phyloP scores from a whole-genome alignment of 2,888 invertebrate species.

The Spisula subtruncata region DNA sequence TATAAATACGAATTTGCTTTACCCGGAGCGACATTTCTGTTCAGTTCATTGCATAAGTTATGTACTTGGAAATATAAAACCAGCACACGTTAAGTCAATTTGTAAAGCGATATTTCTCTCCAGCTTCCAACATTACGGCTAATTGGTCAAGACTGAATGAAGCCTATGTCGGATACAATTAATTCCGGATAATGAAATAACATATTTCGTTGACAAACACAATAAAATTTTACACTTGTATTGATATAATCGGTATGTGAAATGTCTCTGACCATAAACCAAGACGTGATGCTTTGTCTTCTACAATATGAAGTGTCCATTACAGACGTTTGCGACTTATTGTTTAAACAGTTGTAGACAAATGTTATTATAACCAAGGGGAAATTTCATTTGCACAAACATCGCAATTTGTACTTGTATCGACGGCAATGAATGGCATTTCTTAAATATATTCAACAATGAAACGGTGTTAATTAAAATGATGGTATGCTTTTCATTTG shows the following conservation, averaged over 20 bases:
- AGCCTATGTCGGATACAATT: slow-evolving; percentile 14
- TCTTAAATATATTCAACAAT: no score
- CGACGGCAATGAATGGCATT: no score
- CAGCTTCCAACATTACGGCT: background rate
- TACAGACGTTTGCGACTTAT: background rate
- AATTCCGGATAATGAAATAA: slow-evolving; percentile 9
- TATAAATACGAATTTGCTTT: slow-evolving; percentile 27
- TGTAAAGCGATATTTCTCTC: background rate
- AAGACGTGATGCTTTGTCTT: background rate
- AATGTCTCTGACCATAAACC: no score
- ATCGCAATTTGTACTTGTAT: no score
- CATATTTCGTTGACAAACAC: background rate
- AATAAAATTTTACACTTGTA: no score
- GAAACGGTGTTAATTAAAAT: no score
- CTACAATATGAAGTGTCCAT: background rate
- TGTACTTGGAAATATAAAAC: slow-evolving; percentile 32
- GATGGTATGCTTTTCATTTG: no score
- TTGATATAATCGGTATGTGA: no score
- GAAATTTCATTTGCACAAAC: no score
- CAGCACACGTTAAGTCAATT: background rate
- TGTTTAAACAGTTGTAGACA: no score
- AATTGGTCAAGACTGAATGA: slow-evolving; percentile 8
- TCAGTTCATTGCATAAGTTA: slow-evolving; percentile 28
- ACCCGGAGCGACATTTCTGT: slow-evolving; percentile 25
- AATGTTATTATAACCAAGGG: no score